These are phyloP conservation scores for Chanos chanos DNA, from an alignment of 2,797 vertebrate species.

Conservation along the genomic window DNA sequence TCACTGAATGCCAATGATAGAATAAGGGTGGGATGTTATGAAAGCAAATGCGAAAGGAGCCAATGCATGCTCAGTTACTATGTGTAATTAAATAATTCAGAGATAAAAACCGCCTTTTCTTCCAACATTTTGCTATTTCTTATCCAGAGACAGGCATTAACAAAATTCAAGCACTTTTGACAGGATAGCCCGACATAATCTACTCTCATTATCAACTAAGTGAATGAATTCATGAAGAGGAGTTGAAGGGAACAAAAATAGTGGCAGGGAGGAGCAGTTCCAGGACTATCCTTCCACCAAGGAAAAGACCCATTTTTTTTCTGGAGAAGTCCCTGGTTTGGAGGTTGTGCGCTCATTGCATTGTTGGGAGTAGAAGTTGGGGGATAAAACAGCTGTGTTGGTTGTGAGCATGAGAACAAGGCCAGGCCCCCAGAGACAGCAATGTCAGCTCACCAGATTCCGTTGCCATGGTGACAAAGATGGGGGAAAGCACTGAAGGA, in stretches of 20 bases:
- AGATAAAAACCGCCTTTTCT: no score
- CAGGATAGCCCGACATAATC: no score
- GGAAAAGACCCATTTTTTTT: conserved; percentile 5
- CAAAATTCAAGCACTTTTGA: no score
- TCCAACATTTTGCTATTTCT: no score
- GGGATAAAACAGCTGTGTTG: conserved; percentile 59
- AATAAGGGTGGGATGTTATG: no score
- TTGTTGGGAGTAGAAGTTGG: no score
- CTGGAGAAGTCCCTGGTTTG: conserved; percentile 27
- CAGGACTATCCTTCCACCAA: background rate
- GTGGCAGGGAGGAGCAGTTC: conserved; percentile 8
- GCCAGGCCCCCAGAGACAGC: conserved; percentile 73
- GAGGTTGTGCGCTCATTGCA: conserved; percentile 46
- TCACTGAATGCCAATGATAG: no score
- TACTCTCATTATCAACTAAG: no score
- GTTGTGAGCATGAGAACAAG: conserved; percentile 64
- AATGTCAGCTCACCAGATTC: conserved; percentile 59
- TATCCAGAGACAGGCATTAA: no score
- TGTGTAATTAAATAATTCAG: no score
- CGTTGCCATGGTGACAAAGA: conserved; percentile 72
- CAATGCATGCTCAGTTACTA: no score
- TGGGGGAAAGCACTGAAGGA: conserved; percentile 63
- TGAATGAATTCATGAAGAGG: background rate
- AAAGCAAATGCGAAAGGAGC: no score
- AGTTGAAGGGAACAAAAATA: conserved; percentile 2